Conservation (phyloP, 2,797 vertebrate species). For the Huso huso region DNA sequence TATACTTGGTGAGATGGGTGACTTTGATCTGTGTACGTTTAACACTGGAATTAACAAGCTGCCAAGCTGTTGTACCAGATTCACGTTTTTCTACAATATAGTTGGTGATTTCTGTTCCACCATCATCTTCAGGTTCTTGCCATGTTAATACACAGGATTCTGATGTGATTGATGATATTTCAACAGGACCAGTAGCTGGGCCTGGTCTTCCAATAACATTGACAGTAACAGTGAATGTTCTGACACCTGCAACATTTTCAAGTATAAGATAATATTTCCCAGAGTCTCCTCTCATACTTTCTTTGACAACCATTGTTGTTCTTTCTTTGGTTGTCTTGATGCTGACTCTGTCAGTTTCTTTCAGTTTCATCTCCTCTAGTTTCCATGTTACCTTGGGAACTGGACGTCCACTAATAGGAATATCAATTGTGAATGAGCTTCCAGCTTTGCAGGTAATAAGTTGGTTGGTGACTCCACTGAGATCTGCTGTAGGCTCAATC, state of each 20-base stretch:
- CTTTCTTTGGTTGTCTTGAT: conserved; percentile 82
- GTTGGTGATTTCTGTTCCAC: conserved; percentile 91
- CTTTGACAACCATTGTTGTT: conserved; percentile 79
- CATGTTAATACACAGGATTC: conserved; percentile 83
- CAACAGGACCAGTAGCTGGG: conserved; percentile 75
- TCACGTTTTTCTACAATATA: conserved; percentile 98
- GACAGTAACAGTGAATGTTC: conserved; percentile 84
- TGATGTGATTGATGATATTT: conserved; percentile 84
- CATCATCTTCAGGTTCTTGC: conserved; percentile 87
- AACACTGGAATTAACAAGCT: conserved; percentile 93
- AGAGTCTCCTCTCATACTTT: conserved; percentile 95
- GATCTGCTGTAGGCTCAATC: conserved; percentile 92
- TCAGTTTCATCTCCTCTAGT: conserved; percentile 94
- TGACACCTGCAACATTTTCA: conserved; percentile 83
- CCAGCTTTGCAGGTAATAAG: conserved; percentile 85
- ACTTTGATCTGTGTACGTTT: conserved; percentile 86
- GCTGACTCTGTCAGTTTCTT: conserved; percentile 81
- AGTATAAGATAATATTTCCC: conserved; percentile 92
- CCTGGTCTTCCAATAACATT: conserved; percentile 89
- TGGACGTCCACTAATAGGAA: conserved; percentile 91
- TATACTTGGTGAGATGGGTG: conserved; percentile 91
- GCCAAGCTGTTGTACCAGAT: conserved; percentile 91
- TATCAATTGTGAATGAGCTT: conserved; percentile 80
- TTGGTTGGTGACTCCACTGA: conserved; percentile 89
- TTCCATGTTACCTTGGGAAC: conserved; percentile 87